phyloP scores from a whole-genome alignment of 1,140 invertebrate species.

The Anastatus disparis region DNA sequence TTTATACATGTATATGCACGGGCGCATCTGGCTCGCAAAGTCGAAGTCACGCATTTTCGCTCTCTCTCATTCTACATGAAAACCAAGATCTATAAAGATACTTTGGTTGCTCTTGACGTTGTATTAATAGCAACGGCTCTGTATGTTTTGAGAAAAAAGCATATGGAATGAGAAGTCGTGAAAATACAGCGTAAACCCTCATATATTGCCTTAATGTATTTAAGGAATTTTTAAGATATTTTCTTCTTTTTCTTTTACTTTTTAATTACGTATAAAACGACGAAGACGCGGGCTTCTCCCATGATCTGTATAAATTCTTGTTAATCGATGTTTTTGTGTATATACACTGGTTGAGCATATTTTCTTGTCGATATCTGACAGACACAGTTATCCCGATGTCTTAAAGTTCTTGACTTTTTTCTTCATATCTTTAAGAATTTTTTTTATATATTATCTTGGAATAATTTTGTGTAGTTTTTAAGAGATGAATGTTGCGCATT shows the following conservation, averaged over 20 bases:
- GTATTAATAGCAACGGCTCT: constrained; percentile 20
- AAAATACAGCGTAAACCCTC: not conserved
- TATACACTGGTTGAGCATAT: constrained; percentile 35
- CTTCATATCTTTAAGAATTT: constrained; percentile 1
- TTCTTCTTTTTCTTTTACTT: not conserved
- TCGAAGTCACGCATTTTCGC: not conserved
- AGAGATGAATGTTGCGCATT: constrained; percentile 13
- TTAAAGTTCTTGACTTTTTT: constrained; percentile 2
- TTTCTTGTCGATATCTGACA: not conserved
- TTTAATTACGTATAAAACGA: constrained; percentile 35
- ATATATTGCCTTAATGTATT: constrained; percentile 4
- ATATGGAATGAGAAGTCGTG: not conserved
- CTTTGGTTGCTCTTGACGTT: not conserved
- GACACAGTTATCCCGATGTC: not conserved
- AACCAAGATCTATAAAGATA: constrained; percentile 3
- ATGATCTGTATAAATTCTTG: constrained; percentile 47
- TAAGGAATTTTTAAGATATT: not conserved
- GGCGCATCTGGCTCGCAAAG: constrained; percentile 12
- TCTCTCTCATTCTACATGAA: not conserved
- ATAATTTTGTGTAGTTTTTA: not conserved
- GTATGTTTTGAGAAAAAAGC: constrained; percentile 32
- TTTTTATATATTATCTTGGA: constrained; percentile 29
- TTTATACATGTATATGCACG: not conserved
- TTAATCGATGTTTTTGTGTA: constrained; percentile 38
- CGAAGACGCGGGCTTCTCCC: not conserved